Conservation (phyloP, 53 echinoderm and acorn worm species). For the Temnopleurus reevesii region DNA sequence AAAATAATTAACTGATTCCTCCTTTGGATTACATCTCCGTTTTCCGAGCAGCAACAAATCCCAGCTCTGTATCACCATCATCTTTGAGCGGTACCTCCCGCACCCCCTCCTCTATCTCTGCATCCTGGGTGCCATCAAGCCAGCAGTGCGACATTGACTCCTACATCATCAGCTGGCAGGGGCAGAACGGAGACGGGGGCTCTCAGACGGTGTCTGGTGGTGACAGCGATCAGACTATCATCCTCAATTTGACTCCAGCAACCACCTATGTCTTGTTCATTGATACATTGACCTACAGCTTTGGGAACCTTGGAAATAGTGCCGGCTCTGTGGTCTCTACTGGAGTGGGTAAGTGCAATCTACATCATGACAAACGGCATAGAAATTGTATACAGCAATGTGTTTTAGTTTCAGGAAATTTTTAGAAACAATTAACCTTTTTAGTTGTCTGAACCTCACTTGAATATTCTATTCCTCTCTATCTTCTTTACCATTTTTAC, state of each 20-base stretch:
- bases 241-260: background rate
- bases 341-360: background rate
- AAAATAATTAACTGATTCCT: too few species aligned
- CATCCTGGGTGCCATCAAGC: background rate
- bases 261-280: conserved; percentile 28
- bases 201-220: background rate
- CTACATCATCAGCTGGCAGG: conserved; percentile 25
- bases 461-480: too few species aligned
- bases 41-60: background rate
- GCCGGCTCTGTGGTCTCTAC: conserved; percentile 31
- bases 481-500: too few species aligned
- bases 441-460: too few species aligned
- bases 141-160: conserved; percentile 43
- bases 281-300: conserved; percentile 41
- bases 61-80: background rate
- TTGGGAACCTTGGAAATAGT: conserved; percentile 34
- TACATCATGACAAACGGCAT: too few species aligned
- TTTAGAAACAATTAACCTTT: too few species aligned
- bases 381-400: too few species aligned
- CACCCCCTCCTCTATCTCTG: conserved; percentile 9
- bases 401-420: too few species aligned
- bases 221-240: background rate
- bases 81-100: background rate
- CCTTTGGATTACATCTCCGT: background rate
- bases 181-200: conserved; percentile 1